Percentiles rank a stretch among this genome's conserved stretches.
phyloP scores from a whole-genome alignment of 2,113 vertebrate genomes.

The Oenanthe melanoleuca region DNA sequence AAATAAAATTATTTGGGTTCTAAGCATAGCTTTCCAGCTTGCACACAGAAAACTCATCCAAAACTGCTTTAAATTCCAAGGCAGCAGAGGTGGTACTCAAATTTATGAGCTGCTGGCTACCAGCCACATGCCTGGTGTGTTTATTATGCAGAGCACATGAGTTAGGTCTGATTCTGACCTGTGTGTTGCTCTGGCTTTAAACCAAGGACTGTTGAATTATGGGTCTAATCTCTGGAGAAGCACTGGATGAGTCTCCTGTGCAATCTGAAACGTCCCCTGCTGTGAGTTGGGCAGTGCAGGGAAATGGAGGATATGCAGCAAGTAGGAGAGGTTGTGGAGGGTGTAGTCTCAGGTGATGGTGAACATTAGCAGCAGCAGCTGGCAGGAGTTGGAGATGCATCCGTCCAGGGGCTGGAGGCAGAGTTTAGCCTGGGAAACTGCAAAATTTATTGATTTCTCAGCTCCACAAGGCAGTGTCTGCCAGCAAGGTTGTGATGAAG shows the following conservation, averaged over 20 bases:
- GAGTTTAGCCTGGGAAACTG: neutral
- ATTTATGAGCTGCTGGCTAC: neutral
- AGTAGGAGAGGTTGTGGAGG: neutral
- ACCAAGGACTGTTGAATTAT: neutral
- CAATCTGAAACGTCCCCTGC: neutral
- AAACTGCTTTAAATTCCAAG: neutral
- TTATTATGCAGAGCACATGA: neutral
- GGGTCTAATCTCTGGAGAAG: neutral
- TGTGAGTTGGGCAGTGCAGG: neutral
- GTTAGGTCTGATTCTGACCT: neutral
- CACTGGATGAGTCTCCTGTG: neutral
- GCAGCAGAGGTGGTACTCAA: neutral
- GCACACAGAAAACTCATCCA: accelerated
- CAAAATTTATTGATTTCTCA: neutral
- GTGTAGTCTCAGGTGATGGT: neutral
- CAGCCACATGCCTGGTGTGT: neutral
- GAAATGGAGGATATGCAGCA: neutral
- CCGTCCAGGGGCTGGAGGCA: neutral
- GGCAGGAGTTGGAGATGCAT: neutral
- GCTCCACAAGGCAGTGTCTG: neutral
- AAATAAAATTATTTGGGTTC: neutral
- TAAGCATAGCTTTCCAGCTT: neutral
- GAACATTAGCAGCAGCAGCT: neutral
- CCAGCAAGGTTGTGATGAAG: neutral
- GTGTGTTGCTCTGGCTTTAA: neutral